phyloP scores from a whole-genome alignment of 2,113 vertebrate species.

The Cyphomyrus discorhynchus region DNA sequence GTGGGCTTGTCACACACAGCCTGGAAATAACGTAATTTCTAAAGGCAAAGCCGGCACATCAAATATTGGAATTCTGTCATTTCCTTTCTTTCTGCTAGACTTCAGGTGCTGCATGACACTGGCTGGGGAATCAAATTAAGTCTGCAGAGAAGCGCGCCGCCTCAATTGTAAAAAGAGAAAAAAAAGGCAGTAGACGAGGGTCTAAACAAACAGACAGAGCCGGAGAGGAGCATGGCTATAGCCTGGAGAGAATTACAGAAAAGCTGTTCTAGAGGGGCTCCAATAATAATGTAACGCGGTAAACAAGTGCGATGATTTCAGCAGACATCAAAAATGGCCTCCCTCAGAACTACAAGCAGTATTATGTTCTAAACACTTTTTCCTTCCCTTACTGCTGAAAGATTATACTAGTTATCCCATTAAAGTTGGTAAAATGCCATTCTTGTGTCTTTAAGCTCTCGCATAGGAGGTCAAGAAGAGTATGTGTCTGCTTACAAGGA shows the following conservation, averaged over 20 bases:
- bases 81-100: slow-evolving; percentile 32
- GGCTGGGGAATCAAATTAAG: slow-evolving; percentile 48
- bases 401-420: slow-evolving; percentile 99
- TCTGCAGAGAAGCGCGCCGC: slow-evolving; percentile 38
- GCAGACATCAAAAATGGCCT: slow-evolving; percentile 64
- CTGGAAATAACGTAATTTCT: slow-evolving; percentile 1
- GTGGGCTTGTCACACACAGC: background rate
- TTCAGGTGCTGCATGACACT: slow-evolving; percentile 26
- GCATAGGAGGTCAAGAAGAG: slow-evolving; percentile 93
- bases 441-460: slow-evolving; percentile 95
- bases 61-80: slow-evolving; percentile 31
- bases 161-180: background rate
- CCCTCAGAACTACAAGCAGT: slow-evolving; percentile 76
- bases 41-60: slow-evolving; percentile 9
- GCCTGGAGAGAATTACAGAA: slow-evolving; percentile 51
- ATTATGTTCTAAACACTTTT: slow-evolving; percentile 91
- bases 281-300: slow-evolving; percentile 38
- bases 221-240: slow-evolving; percentile 22
- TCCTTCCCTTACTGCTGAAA: slow-evolving; percentile 83
- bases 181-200: slow-evolving; percentile 28
- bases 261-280: slow-evolving; percentile 32
- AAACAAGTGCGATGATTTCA: slow-evolving; percentile 69
- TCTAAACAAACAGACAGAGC: slow-evolving; percentile 55
- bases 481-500: slow-evolving; percentile 86
- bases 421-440: slow-evolving; percentile 98